phyloP scores from a whole-genome alignment of 1,140 invertebrate species.

The Calliphora vicina region DNA sequence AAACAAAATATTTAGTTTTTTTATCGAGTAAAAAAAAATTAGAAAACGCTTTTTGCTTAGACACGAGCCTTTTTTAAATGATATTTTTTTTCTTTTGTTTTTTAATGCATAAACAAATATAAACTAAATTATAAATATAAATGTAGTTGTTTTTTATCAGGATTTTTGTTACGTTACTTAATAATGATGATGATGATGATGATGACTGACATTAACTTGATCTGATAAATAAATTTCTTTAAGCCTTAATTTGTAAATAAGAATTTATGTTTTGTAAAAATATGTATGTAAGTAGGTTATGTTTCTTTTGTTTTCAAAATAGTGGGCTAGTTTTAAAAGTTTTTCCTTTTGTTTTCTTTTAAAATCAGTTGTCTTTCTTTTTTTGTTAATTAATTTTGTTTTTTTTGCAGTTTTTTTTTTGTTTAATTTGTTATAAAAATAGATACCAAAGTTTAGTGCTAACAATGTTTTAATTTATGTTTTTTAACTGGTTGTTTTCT shows the following conservation, averaged over 20 bases:
- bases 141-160: neutral
- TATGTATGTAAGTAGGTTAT: no score
- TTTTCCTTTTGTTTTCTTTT: neutral
- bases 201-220: neutral
- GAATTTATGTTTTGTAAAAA: neutral
- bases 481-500: neutral
- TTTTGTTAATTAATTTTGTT: constrained; percentile 23
- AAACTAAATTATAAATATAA: neutral
- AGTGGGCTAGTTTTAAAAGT: constrained; percentile 21
- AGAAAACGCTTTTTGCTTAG: constrained; percentile 12
- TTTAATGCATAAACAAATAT: neutral
- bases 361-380: constrained; percentile 16
- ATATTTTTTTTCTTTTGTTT: neutral
- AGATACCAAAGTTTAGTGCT: constrained; percentile 22
- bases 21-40: neutral
- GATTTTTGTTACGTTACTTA: neutral
- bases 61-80: constrained; percentile 31
- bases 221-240: constrained; percentile 5
- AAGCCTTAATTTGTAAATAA: constrained; percentile 5
- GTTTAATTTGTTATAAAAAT: constrained; percentile 17
- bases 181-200: no score
- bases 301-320: constrained; percentile 31
- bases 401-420: no score
- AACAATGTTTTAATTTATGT: constrained; percentile 12
- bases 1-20: neutral